Evolutionary conservation across 2,113 vertebrate genomes (phyloP).

Genomic region (Serinus canaria): DNA sequence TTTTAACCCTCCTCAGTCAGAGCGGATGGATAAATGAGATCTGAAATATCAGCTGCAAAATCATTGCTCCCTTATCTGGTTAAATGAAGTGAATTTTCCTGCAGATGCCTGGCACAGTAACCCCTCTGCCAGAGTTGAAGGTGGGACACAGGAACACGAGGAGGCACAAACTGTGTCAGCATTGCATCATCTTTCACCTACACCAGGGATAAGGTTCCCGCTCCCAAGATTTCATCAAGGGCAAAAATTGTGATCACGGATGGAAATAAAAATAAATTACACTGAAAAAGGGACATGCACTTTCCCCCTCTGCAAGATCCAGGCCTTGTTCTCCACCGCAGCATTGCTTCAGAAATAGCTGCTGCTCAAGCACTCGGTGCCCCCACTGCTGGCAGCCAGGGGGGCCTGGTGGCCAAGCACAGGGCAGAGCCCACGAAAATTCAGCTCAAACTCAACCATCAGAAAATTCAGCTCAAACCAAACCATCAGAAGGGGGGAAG

Average conservation of each 20-base stretch:
- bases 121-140: constrained; percentile 48
- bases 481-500: background rate
- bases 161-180: constrained; percentile 16
- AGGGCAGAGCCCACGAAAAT: constrained; percentile 10
- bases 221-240: constrained; percentile 65
- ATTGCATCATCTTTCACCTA: constrained; percentile 67
- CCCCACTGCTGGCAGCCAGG: background rate
- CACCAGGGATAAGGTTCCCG: constrained; percentile 32
- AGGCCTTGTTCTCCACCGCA: background rate
- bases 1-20: background rate
- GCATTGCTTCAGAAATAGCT: background rate
- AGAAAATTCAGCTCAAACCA: background rate
- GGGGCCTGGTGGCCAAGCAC: background rate
- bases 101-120: background rate
- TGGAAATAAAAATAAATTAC: constrained; percentile 69
- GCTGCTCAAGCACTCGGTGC: background rate
- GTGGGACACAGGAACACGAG: constrained; percentile 51
- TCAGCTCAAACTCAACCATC: background rate
- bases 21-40: background rate
- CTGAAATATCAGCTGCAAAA: background rate
- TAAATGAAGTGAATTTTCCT: background rate
- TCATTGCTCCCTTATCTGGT: background rate
- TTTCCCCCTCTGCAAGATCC: constrained; percentile 49
- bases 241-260: constrained; percentile 68
- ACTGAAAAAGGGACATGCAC: background rate